A percentile compares a stretch with the other conserved stretches of the same genome.
These are phyloP conservation scores for Tor tambroides DNA, from an alignment of 2,113 vertebrate species.

Conservation along the genomic window DNA sequence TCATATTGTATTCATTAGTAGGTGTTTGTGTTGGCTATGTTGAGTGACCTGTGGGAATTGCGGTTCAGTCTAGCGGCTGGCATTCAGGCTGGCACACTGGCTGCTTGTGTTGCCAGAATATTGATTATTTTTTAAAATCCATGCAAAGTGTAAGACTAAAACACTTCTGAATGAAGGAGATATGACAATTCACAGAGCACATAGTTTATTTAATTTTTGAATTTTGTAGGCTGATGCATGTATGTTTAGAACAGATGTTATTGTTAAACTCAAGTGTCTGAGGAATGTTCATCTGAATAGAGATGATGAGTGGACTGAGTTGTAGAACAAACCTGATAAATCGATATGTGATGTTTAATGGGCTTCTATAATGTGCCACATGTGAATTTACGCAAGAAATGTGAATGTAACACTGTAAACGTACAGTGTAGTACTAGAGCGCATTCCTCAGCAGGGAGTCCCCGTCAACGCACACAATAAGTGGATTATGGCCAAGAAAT, in stretches of 20 bases:
- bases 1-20: conserved; percentile 23
- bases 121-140: conserved; percentile 5
- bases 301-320: not conserved
- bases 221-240: not conserved
- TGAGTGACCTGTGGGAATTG: conserved; percentile 27
- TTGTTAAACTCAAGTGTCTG: not conserved
- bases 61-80: not conserved
- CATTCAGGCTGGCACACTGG: not conserved
- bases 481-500: conserved; percentile 15
- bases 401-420: not conserved
- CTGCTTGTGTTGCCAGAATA: conserved; percentile 19
- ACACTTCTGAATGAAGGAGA: not conserved
- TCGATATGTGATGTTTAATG: not conserved
- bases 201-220: too few relatives aligned
- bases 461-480: not conserved
- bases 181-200: not conserved
- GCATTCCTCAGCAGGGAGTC: conserved; percentile 32
- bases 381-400: not conserved
- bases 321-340: not conserved
- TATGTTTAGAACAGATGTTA: not conserved
- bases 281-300: not conserved
- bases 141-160: not conserved
- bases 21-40: conserved; percentile 48
- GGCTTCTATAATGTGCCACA: not conserved
- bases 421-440: not conserved